Base-by-base conservation (phyloP, 2,797 vertebrate species). In the Miichthys miiuy region DNA sequence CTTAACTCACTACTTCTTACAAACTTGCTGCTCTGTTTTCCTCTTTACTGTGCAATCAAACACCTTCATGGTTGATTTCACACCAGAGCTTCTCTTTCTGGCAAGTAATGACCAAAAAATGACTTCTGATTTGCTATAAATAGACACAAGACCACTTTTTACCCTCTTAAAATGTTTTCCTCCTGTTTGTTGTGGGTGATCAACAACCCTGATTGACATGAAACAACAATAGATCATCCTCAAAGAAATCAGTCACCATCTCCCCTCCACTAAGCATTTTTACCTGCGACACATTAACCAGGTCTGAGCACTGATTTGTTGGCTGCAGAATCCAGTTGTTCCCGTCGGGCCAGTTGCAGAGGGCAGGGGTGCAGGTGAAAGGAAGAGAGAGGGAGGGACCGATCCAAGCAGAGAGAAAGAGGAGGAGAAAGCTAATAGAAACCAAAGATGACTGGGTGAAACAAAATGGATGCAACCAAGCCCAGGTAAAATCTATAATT, bases 401-500 rank as follows among this genome's bases (percentile, higher is more conserved):
- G 46, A 73, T 62, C 54, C 41, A 69, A 41, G 64, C 61, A 56
- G 34, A 83, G 57, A 76, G 62, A 80, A 79, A 81, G 82, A 90
- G 86, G 74, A 82, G 85, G 85, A 88, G 82, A 81, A 86, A 84
- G 68, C 70, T 55, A 72, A 86, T 23, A 91, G 84, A 91, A 92
- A 91, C 81, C 71, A 86, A 94, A 92, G 75, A 95, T 95, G 95
- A 87, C 75, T 77, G 80, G 56, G 75, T 92, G 84, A 94, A 88
- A 83, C 90, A 88, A 88, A 83, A 95, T 93, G 94, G 93, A 94
- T 87, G 48, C 85, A 74, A 61, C 48, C 61, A 91, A 91, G 80
- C 75, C 44, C 91, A 95, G 95, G 95, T 95, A 93, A 89, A 70
- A n/a, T 38, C 51, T 56, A n/a, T 58, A 2, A 66, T 87, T 83